Evolutionary conservation across 2,888 invertebrate species (phyloP).

Genomic region (Apodemia hepburni): DNA sequence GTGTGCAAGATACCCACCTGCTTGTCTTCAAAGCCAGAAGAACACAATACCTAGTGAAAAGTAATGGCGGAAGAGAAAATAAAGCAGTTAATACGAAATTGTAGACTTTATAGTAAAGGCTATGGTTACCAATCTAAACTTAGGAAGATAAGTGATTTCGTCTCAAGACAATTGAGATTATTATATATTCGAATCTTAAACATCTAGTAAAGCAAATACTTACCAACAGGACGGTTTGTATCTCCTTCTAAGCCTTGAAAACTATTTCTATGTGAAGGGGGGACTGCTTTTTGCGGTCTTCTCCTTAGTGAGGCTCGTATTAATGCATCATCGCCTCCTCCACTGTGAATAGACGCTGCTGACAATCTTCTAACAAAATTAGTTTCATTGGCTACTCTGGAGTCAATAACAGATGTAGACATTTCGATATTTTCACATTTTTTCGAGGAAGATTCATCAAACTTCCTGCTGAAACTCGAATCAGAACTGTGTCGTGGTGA

Average conservation of each 20-base stretch:
- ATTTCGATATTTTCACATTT: slow-evolving; percentile 66
- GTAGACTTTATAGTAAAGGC: too few relatives aligned
- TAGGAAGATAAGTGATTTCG: too few relatives aligned
- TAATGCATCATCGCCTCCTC: slow-evolving; percentile 79
- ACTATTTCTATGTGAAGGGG: slow-evolving; percentile 79
- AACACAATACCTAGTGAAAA: too few relatives aligned
- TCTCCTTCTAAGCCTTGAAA: slow-evolving; percentile 79
- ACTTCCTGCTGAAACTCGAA: slow-evolving; percentile 60
- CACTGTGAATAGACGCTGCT: slow-evolving; percentile 70
- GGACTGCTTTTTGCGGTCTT: slow-evolving; percentile 74
- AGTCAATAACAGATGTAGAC: slow-evolving; percentile 64
- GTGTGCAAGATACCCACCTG: too few relatives aligned
- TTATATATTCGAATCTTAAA: too few relatives aligned
- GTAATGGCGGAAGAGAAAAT: too few relatives aligned
- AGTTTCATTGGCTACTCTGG: slow-evolving; percentile 55
- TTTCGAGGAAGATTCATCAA: slow-evolving; percentile 64
- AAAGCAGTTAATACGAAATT: too few relatives aligned
- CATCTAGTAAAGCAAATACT: slow-evolving; percentile 16
- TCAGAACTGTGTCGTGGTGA: slow-evolving; percentile 69
- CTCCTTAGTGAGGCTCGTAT: slow-evolving; percentile 81
- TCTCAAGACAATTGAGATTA: too few relatives aligned
- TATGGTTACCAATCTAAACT: too few relatives aligned
- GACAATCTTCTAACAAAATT: slow-evolving; percentile 69
- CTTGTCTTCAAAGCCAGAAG: too few relatives aligned
- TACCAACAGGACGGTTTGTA: slow-evolving; percentile 62